Conservation (phyloP, 2,113 vertebrate species). For the Galemys pyrenaicus region DNA sequence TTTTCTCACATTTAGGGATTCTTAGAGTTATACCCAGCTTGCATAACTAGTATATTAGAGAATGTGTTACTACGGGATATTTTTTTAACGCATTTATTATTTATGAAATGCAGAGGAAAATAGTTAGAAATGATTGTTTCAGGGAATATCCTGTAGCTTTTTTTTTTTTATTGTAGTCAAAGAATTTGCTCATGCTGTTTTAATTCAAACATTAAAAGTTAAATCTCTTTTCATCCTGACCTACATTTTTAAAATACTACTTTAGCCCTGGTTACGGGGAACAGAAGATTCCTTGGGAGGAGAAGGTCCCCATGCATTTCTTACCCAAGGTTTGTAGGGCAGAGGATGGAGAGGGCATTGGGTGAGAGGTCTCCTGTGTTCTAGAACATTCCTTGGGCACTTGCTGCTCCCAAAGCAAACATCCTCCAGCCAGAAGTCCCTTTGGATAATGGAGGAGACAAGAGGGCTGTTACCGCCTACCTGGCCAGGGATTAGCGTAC, state of each 20-base stretch:
- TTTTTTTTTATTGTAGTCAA: conserved; percentile 71
- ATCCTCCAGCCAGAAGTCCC: neutral
- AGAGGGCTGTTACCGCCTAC: neutral
- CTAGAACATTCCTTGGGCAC: fast-evolving
- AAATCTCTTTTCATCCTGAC: conserved; percentile 75
- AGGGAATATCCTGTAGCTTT: conserved; percentile 77
- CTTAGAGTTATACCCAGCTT: conserved; percentile 77
- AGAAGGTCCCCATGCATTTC: neutral
- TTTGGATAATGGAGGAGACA: neutral
- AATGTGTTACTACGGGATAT: conserved; percentile 68
- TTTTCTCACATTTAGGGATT: conserved; percentile 76
- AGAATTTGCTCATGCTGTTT: conserved; percentile 72
- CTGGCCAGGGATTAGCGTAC: neutral
- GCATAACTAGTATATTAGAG: conserved; percentile 79
- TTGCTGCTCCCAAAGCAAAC: neutral
- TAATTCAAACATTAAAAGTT: conserved; percentile 80
- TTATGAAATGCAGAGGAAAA: conserved; percentile 82
- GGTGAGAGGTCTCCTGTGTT: neutral
- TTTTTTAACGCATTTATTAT: conserved; percentile 82
- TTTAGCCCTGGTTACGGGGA: neutral
- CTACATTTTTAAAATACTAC: conserved; percentile 71
- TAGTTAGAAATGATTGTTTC: conserved; percentile 83
- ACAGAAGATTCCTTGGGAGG: neutral
- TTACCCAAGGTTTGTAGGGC: no score
- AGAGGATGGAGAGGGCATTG: fast-evolving